phyloP scores from a whole-genome alignment of 1,140 invertebrate species.

The Aphidius ervi region DNA sequence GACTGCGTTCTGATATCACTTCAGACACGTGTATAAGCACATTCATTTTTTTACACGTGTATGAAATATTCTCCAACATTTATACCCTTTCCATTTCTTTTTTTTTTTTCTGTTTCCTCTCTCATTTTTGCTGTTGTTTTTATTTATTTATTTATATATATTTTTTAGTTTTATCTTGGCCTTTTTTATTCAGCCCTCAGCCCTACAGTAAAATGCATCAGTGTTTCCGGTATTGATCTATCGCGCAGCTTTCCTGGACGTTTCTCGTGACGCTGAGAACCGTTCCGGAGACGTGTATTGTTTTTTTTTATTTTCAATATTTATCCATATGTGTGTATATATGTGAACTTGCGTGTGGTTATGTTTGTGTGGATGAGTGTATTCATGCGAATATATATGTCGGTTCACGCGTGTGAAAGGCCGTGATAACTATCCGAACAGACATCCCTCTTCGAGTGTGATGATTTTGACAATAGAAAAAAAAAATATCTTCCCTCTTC shows the following conservation, averaged over 20 bases:
- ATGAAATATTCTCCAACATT: conserved; percentile 8
- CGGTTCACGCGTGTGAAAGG: too few relatives aligned
- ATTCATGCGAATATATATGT: too few relatives aligned
- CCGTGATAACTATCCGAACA: too few relatives aligned
- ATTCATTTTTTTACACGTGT: background rate
- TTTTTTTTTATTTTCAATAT: conserved; percentile 14
- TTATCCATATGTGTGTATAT: conserved; percentile 1
- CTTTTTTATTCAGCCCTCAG: conserved; percentile 3
- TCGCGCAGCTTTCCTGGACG: conserved; percentile 16
- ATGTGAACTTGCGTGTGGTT: background rate
- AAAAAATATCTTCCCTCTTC: too few relatives aligned
- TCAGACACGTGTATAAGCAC: too few relatives aligned
- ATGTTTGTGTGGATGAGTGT: background rate
- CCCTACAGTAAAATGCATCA: conserved; percentile 12
- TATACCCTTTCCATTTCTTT: background rate
- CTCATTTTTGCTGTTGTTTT: conserved; percentile 8
- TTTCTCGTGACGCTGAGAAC: conserved; percentile 12
- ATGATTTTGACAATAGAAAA: too few relatives aligned
- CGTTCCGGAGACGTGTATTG: conserved; percentile 26
- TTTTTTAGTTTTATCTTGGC: conserved; percentile 19
- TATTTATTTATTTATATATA: conserved; percentile 1
- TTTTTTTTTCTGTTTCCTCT: conserved; percentile 3
- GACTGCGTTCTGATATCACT: too few relatives aligned
- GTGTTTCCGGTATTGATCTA: conserved; percentile 28
- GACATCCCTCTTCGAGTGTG: too few relatives aligned